Base-by-base conservation (phyloP, 2,113 vertebrate species). In the Zeus faber region DNA sequence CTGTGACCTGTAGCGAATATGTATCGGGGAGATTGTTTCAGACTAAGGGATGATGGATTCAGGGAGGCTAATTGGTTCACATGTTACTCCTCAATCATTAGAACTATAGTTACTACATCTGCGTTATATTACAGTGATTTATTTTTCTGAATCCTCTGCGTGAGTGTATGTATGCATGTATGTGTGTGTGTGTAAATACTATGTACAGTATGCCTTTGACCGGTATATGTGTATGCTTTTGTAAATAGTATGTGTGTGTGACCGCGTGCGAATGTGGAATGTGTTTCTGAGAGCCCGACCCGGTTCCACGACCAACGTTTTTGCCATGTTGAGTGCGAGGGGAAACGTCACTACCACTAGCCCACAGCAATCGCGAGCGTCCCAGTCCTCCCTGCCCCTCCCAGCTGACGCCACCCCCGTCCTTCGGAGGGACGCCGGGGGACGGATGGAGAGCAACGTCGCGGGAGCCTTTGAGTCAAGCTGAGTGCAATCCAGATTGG, bases 171-270 rank as follows among this genome's bases (percentile, higher is more conserved):
- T 49, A 26, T 14, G 44, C 23, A 18, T 52, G 43, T 52, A 33
- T 40, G 31, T 47, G 58, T 58, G 73, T 46, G 48, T 62, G 74
- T 82, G 79, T 83, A 84, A 82, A 83, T 85, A 87, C 48, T 72
- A 59, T 83, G 74, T 83, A 77, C 74, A 83, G 76, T 65, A 73
- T 72, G 80, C 80, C 70, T 81, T 47, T 66, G 72, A 63, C 52
- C 64, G 76, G 70, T 43, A 5, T 71, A 54, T 79, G 62, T 82
- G 77, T 81, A 56, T 80, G 81, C 67, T 69, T 81, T 74, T 86
- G 79, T 85, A 84, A 81, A 84, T 80, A 80, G 77, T 64, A n/a
- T 46, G 54, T 9, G 65, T 63, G 80, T 61, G 65, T 79, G 85
- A 65, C 33, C 40, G 62, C 49, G 51, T 24, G 66, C 46, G 72